phyloP scores from a whole-genome alignment of 2,888 invertebrate genomes.

The Phaonia tiefii region DNA sequence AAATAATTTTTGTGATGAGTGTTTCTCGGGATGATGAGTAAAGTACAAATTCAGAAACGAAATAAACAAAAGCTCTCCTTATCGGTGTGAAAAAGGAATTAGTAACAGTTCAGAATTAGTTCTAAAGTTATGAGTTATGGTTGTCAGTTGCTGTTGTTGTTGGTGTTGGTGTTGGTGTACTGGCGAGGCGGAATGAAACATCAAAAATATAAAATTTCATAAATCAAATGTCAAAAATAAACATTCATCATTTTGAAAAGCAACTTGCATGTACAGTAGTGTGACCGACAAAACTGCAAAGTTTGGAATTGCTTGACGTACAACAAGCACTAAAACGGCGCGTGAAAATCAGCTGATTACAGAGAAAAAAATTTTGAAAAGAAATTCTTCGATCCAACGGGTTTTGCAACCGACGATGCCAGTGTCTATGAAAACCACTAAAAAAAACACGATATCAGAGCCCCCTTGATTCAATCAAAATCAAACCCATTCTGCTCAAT shows the following conservation, averaged over 20 bases:
- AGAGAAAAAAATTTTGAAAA: too few relatives aligned
- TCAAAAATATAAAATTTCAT: background rate
- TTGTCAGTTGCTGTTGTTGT: background rate
- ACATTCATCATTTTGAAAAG: background rate
- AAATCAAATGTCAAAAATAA: background rate
- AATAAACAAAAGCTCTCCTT: background rate
- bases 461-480: too few relatives aligned
- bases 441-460: too few relatives aligned
- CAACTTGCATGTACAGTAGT: too few relatives aligned
- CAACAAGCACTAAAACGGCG: too few relatives aligned
- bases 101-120: conserved; percentile 26
- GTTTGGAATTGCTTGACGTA: too few relatives aligned
- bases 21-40: conserved; percentile 20
- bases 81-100: conserved; percentile 49
- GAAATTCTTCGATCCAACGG: too few relatives aligned
- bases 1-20: background rate
- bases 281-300: too few relatives aligned
- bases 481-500: too few relatives aligned
- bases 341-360: too few relatives aligned
- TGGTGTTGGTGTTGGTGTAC: conserved; percentile 23
- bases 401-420: too few relatives aligned
- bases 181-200: conserved; percentile 4
- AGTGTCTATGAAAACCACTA: too few relatives aligned
- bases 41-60: conserved; percentile 27
- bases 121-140: background rate